Evolutionary conservation across 2,113 vertebrate species (phyloP).

Genomic region (Pungitius pungitius): DNA sequence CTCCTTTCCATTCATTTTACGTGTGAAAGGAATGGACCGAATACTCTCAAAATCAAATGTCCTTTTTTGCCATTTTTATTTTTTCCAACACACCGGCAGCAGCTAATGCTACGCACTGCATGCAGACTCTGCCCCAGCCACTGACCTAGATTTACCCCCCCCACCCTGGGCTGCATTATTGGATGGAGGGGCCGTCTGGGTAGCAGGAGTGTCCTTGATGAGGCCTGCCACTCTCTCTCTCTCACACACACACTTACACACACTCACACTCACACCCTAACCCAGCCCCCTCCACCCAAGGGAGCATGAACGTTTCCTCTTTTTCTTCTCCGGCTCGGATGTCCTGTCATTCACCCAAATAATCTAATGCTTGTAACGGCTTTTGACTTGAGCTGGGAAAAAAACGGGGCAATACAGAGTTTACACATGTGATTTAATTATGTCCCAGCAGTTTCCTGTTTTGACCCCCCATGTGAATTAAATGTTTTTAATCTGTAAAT

Average conservation of each 20-base stretch:
- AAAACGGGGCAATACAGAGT: not conserved
- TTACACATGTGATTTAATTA: not conserved
- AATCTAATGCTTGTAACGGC: not conserved
- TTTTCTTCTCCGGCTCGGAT: not conserved
- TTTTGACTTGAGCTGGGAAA: not conserved
- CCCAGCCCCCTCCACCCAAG: constrained; percentile 23
- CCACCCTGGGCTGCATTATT: constrained; percentile 36
- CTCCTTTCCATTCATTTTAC: accelerated
- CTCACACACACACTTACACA: not conserved
- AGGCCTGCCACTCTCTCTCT: constrained; percentile 44
- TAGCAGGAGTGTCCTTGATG: constrained; percentile 51
- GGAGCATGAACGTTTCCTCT: constrained; percentile 4
- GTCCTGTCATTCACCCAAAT: not conserved
- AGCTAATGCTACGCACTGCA: constrained; percentile 22
- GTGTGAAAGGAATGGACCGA: constrained; percentile 17
- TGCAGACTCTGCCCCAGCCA: constrained; percentile 56
- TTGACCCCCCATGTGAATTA: not conserved
- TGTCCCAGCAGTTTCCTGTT: not conserved
- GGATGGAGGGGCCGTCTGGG: constrained; percentile 59
- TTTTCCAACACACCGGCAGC: not conserved
- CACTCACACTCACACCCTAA: not conserved
- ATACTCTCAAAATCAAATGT: constrained; percentile 11
- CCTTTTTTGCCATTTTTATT: not conserved
- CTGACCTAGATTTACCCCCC: constrained; percentile 75
- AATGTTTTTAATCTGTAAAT: not conserved